Evolutionary conservation across 1,140 invertebrate genomes (phyloP), one percentile per base, ranked within the genome.

Genomic region (Cryptotermes secundus): DNA sequence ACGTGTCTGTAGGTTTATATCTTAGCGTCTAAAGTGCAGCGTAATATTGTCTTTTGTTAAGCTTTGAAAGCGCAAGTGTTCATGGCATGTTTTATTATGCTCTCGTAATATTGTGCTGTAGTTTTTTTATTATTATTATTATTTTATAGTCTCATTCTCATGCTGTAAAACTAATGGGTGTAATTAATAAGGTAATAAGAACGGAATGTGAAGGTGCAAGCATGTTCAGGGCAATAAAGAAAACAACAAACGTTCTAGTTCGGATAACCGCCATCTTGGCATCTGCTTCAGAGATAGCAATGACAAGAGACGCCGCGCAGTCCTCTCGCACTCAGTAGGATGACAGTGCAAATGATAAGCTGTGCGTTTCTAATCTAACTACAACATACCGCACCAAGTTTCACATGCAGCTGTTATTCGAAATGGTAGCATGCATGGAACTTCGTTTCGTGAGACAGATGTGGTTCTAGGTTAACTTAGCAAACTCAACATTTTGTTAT

Each of bases 31-130:
- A n/a, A 72, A n/a, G 2, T 72, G 59, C n/a, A 72, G 31, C n/a
- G 59, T n/a, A 72, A 72, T 14, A 31, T 72, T 72, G 2, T 72
- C 59, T 72, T 72, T 72, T 72, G 59, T 72, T 72, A 26, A 31
- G 59, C 26, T n/a, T 4, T 72, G 59, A 72, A n/a, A 72, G 59
- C 59, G 59, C 59, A 72, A n/a, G n/a, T 72, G 59, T 72, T 72
- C 59, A 31, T 31, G 16, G 26, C n/a, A 1, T 72, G 26, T 26
- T 7, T 72, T 72, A 72, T 72, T 72, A 72, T 49, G 26, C n/a
- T 72, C 19, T 72, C 3, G 16, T 26, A n/a, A 10, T 2, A 31
- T 31, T 31, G 59, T 72, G 26, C 59, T 31, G 9, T 22, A 49
- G 45, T 49, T 49, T 49, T 14, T 49, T 22, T 49, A 3, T 22